phyloP scores from a whole-genome alignment of 2,113 vertebrate genomes.

The Syrrhaptes paradoxus region DNA sequence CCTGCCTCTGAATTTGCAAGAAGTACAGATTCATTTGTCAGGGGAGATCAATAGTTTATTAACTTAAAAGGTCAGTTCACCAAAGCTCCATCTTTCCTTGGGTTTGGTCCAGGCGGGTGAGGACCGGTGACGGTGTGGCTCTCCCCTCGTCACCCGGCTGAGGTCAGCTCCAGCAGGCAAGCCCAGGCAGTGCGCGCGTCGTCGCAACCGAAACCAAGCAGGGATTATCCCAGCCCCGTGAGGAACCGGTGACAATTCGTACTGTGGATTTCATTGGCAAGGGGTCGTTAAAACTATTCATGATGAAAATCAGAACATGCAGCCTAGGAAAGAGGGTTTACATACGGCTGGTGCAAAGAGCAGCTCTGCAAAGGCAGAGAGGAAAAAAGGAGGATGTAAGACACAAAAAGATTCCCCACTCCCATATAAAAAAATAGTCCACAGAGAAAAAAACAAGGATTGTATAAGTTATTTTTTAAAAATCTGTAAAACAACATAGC shows the following conservation, averaged over 20 bases:
- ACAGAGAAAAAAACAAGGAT: slow-evolving; percentile 52
- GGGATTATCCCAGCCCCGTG: slow-evolving; percentile 14
- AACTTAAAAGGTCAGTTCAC: slow-evolving; percentile 66
- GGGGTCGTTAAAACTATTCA: slow-evolving; percentile 67
- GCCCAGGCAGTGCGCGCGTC: slow-evolving; percentile 1
- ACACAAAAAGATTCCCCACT: slow-evolving; percentile 30
- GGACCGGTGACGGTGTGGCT: neutral
- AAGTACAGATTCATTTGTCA: slow-evolving; percentile 28
- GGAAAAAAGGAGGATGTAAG: neutral
- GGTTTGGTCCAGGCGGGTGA: slow-evolving; percentile 13
- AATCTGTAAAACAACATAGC: slow-evolving; percentile 45
- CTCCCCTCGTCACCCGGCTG: slow-evolving; percentile 26
- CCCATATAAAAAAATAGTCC: slow-evolving; percentile 68
- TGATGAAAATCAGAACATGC: slow-evolving; percentile 58
- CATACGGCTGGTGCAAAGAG: slow-evolving; percentile 57
- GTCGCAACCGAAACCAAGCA: slow-evolving; percentile 43
- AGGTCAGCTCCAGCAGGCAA: slow-evolving; percentile 4
- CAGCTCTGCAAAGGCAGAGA: slow-evolving; percentile 20
- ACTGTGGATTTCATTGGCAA: slow-evolving; percentile 64
- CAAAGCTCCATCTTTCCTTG: slow-evolving; percentile 44
- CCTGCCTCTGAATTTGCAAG: neutral
- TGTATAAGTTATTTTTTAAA: slow-evolving; percentile 68
- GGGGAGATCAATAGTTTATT: slow-evolving; percentile 77
- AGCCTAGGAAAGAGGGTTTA: slow-evolving; percentile 58
- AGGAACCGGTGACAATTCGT: slow-evolving; percentile 38